Evolutionary conservation across 1,140 invertebrate species (phyloP), one percentile per base, ranked within the genome.

Genomic region (Microplitis mediator): DNA sequence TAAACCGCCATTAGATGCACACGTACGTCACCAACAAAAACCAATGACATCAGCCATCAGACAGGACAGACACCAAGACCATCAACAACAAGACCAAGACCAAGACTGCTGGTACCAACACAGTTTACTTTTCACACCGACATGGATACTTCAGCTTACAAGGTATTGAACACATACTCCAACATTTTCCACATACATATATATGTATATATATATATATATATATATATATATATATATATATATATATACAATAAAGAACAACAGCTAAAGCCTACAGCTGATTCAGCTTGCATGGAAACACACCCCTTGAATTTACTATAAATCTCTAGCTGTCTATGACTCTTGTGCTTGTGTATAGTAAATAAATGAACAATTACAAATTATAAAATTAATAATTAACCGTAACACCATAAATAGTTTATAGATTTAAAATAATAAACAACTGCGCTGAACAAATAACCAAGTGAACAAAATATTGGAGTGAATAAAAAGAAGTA

Each of bases 231-330:
- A 4, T 16, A 54, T 13, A n/a, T 3, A 56, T 56, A 56, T 1
- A 14, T n/a, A 56, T 5, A 45, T 23, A 23, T 23, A 23, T 23
- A 23, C 23, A 23, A 23, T 23, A 23, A 23, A 23, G 23, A 23
- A 23, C 23, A 23, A 23, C n/a, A 54, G 16, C 51, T n/a, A 11
- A 14, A 56, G 9, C 5, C 9, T 6, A 8, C 62, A 64, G 62
- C 62, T 64, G 62, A 64, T 64, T 64, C 62, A 50, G 9, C 16
- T 64, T 35, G 39, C 62, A 64, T 64, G 62, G 39, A 64, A 64
- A 64, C 62, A 36, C 60, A 50, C 62, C 39, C 62, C 35, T 45
- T 45, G 4, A 11, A 50, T 64, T 64, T 50, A n/a, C 39, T 45
- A 50, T 16, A 64, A 50, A 50, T 50, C 4, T 45, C 39, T 64